Conservation (phyloP, 2,797 vertebrate genomes). For the Rhinophrynus dorsalis region DNA sequence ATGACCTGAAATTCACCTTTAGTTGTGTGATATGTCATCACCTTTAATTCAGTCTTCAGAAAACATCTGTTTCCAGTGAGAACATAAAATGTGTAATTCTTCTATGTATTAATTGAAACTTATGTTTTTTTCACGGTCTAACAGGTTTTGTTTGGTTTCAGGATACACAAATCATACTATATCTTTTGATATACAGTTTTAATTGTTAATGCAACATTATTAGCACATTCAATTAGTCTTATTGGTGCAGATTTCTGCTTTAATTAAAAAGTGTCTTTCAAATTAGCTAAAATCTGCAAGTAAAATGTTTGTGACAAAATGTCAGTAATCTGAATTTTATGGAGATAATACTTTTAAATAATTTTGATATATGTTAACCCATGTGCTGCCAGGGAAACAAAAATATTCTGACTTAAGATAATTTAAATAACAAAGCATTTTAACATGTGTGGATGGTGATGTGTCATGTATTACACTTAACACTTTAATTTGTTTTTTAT, state of each 20-base stretch:
- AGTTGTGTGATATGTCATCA: conserved; percentile 46
- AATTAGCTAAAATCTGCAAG: conserved; percentile 3
- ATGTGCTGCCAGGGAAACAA: no score
- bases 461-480: no score
- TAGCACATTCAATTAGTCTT: not conserved
- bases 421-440: no score
- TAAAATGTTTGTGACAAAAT: not conserved
- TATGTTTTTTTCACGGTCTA: not conserved
- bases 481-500: no score
- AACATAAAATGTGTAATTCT: conserved; percentile 44
- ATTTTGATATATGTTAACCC: no score
- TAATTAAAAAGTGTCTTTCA: not conserved
- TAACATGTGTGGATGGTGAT: no score
- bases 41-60: conserved; percentile 43
- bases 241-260: not conserved
- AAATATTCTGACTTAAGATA: no score
- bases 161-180: not conserved
- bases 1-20: conserved; percentile 12
- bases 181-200: conserved; percentile 5
- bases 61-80: conserved; percentile 51
- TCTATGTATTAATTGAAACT: conserved; percentile 17
- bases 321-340: not conserved
- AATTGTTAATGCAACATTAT: conserved; percentile 11
- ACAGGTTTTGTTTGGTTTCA: conserved; percentile 6
- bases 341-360: not conserved